A percentile compares a stretch with the other conserved stretches of the same genome.
Evolutionary conservation across 92 coral and sea anemone species (phyloP).

Genomic region (Phenganax marumi): DNA sequence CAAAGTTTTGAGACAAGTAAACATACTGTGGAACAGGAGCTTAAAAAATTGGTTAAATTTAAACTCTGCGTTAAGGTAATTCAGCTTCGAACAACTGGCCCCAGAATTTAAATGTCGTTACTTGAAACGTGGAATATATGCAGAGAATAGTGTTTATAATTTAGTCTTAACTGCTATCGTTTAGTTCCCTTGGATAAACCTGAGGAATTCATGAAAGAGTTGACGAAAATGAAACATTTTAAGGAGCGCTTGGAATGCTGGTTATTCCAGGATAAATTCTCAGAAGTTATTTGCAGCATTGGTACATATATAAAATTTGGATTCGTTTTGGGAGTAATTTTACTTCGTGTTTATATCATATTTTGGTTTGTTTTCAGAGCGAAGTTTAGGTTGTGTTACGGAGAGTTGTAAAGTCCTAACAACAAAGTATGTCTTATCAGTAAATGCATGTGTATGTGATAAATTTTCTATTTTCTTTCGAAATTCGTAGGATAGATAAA

Average conservation of each 20-base stretch:
- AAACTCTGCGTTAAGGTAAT: too few species aligned
- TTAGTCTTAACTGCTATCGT: background rate
- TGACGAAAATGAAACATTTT: slow-evolving; percentile 94
- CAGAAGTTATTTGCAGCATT: slow-evolving; percentile 69
- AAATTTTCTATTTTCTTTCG: background rate
- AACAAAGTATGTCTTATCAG: slow-evolving; percentile 55
- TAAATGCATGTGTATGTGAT: background rate
- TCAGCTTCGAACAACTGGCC: too few species aligned
- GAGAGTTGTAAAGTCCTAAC: slow-evolving; percentile 73
- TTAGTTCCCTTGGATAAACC: slow-evolving; percentile 90
- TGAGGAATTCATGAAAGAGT: slow-evolving; percentile 81
- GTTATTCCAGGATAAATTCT: slow-evolving; percentile 82
- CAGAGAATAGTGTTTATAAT: background rate
- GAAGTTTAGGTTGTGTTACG: slow-evolving; percentile 77
- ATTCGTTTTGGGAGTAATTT: background rate
- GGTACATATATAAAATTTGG: slow-evolving; percentile 53
- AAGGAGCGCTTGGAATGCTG: slow-evolving; percentile 93
- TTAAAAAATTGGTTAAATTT: too few species aligned
- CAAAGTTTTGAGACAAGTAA: too few species aligned
- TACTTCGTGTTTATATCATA: background rate
- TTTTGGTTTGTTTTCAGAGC: slow-evolving; percentile 55
- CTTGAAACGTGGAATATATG: background rate
- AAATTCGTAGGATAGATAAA: too few species aligned
- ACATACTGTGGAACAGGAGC: too few species aligned
- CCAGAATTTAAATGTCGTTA: too few species aligned